Evolutionary conservation across 2,888 invertebrate species (phyloP), one percentile per base, ranked within the genome.

Genomic region (Aphidoletes aphidimyza): DNA sequence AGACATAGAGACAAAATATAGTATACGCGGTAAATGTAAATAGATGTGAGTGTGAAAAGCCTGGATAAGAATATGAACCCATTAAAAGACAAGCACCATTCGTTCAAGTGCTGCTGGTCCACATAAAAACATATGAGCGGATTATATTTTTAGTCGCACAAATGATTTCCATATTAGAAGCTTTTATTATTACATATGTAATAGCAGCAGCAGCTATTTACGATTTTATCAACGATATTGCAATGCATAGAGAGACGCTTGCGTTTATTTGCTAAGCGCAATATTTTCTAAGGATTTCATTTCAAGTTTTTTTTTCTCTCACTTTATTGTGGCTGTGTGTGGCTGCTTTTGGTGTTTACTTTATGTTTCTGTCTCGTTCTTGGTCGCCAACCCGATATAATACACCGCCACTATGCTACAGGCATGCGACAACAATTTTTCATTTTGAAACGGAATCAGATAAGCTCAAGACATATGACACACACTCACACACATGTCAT

Each of bases 131-230:
- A 54, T 26, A 14, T 26, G 5, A 22, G 2, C 22, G 30, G 22
- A 54, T 11, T 17, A 54, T 11, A 69, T 30, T 30, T 69, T 69
- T 69, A 30, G 30, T 69, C 69, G 69, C 54, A n/a, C 54, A 54
- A 69, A 69, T 69, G 26, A 30, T 69, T 69, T 30, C 30, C 69
- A 69, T 69, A 69, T 69, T 54, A 54, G 54, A 54, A 54, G 54
- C 54, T 54, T 54, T 26, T 69, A 69, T 69, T 30, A 69, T 69
- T 30, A 69, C 69, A 30, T 69, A 69, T 54, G 22, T 17, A 69
- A 30, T 30, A 69, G 14, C 69, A 69, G 34, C 30, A 42, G 14
- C 19, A 69, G 30, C 30, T 69, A 30, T 69, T 69, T 30, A 69
- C 30, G 30, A 69, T 34, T n/a, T n/a, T 69, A 69, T 54, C 54